These are phyloP conservation scores for Crossoptilon crossoptilon DNA, from an alignment of 2,797 vertebrate genomes.

Conservation along the genomic window DNA sequence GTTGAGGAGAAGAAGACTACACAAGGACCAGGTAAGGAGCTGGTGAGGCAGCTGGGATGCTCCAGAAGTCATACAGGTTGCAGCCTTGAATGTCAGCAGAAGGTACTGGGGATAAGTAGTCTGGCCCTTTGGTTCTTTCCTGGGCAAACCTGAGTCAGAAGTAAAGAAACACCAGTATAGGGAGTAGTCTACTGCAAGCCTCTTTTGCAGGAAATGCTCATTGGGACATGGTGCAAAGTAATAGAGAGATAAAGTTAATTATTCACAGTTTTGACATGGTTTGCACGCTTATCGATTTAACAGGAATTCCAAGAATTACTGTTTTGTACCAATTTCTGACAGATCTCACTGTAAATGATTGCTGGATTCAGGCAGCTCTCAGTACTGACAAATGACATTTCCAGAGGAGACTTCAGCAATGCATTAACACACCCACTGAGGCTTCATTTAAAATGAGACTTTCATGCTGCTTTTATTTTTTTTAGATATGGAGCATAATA, in stretches of 20 bases:
- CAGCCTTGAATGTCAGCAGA: background rate
- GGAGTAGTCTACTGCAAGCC: background rate
- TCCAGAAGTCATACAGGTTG: background rate
- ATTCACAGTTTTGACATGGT: conserved; percentile 54
- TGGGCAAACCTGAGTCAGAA: background rate
- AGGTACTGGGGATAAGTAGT: background rate
- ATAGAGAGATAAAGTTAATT: conserved; percentile 16
- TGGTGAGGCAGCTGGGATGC: background rate
- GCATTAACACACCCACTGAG: conserved; percentile 1
- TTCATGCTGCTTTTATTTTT: background rate
- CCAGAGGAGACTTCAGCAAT: conserved; percentile 12
- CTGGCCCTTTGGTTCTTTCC: rapidly evolving
- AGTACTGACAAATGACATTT: background rate
- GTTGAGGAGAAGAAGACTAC: conserved; percentile 95
- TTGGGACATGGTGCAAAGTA: background rate
- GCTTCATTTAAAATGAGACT: background rate
- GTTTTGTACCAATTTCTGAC: conserved; percentile 55
- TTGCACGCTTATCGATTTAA: background rate
- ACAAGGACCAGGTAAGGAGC: conserved; percentile 90
- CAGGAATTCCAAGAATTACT: conserved; percentile 58
- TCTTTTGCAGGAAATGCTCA: background rate
- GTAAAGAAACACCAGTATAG: background rate
- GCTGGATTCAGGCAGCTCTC: conserved; percentile 31
- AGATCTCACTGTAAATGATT: conserved; percentile 44
- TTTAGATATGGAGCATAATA: conserved; percentile 93